phyloP scores from a whole-genome alignment of 2,888 invertebrate species.

The Sarcophaga carnaria region DNA sequence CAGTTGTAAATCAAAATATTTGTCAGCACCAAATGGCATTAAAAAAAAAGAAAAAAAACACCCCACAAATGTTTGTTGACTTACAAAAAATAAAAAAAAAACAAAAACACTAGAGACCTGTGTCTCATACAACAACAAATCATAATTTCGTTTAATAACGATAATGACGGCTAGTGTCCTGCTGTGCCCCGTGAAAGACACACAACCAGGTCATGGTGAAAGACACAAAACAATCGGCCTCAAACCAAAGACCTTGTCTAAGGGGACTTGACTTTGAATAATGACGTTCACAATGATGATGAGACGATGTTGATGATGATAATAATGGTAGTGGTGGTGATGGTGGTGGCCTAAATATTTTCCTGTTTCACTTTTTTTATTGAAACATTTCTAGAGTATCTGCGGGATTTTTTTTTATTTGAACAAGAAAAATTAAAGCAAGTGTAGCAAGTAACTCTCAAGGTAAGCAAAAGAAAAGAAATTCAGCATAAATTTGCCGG shows the following conservation, averaged over 20 bases:
- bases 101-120: background rate
- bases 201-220: background rate
- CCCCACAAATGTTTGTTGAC: no score
- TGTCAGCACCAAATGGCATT: slow-evolving; percentile 58
- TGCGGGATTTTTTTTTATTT: slow-evolving; percentile 1
- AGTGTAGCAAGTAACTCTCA: slow-evolving; percentile 47
- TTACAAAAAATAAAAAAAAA: no score
- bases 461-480: slow-evolving; percentile 36
- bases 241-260: slow-evolving; percentile 42
- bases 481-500: slow-evolving; percentile 26
- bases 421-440: slow-evolving; percentile 33
- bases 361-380: slow-evolving; percentile 45
- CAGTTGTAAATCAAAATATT: slow-evolving; percentile 68
- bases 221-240: slow-evolving; percentile 19
- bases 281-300: background rate
- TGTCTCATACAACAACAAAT: slow-evolving; percentile 46
- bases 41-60: background rate
- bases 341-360: slow-evolving; percentile 39
- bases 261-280: slow-evolving; percentile 30
- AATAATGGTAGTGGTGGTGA: background rate
- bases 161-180: slow-evolving; percentile 57
- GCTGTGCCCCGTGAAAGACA: slow-evolving; percentile 23
- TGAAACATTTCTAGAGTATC: background rate
- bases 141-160: slow-evolving; percentile 62
- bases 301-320: background rate